phyloP scores from a whole-genome alignment of 2,113 vertebrate species.

The Oophaga pumilio region DNA sequence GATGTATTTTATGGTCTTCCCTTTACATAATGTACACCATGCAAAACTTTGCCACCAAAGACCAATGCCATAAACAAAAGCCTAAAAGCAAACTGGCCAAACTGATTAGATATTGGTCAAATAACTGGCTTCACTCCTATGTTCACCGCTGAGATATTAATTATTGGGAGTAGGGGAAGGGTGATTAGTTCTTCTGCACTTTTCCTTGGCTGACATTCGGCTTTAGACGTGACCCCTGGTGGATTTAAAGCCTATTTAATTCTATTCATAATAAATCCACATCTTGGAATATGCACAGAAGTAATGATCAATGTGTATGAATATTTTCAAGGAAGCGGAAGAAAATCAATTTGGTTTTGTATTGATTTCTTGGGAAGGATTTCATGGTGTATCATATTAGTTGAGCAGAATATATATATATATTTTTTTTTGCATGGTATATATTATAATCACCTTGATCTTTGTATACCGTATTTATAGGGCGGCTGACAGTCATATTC shows the following conservation, averaged over 20 bases:
- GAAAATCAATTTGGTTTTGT: constrained; percentile 16
- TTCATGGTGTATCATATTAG: constrained; percentile 8
- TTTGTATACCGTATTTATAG: not conserved
- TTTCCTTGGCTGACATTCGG: not conserved
- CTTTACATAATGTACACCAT: no score
- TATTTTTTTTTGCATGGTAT: not conserved
- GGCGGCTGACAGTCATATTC: not conserved
- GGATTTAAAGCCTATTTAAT: not conserved
- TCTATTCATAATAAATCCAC: not conserved
- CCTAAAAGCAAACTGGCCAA: no score
- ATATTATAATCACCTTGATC: not conserved
- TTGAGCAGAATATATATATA: not conserved
- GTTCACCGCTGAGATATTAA: not conserved
- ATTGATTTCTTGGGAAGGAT: not conserved
- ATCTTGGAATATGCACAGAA: constrained; percentile 14
- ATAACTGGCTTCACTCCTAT: not conserved
- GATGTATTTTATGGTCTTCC: not conserved
- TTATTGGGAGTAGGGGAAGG: not conserved
- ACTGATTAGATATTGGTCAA: no score
- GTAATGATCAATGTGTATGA: constrained; percentile 12
- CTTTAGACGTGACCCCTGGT: not conserved
- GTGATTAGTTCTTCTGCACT: not conserved
- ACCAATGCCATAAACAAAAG: no score
- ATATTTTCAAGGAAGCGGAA: constrained; percentile 16
- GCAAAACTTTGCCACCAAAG: no score